Conservation (phyloP, 2,797 vertebrate genomes). For the Acropternis orthonyx region DNA sequence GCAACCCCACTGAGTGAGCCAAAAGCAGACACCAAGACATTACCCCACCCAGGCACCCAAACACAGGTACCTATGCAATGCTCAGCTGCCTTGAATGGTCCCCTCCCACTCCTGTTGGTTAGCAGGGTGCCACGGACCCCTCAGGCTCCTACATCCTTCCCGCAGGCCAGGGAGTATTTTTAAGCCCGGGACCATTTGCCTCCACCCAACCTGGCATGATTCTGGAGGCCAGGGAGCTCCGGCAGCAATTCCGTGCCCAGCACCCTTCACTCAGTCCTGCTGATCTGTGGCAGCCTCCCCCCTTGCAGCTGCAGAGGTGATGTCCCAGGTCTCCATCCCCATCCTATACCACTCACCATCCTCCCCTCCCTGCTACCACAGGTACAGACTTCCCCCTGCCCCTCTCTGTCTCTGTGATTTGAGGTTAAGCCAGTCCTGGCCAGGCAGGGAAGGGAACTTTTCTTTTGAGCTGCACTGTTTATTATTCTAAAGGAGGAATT, state of each 20-base stretch:
- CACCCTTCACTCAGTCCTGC: background rate
- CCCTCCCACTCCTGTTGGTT: background rate
- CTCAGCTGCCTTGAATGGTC: background rate
- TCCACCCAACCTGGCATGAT: background rate
- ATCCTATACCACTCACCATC: fast-evolving
- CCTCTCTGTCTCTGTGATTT: background rate
- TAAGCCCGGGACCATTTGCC: background rate
- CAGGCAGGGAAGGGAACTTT: slow-evolving; percentile 52
- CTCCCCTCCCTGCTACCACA: background rate
- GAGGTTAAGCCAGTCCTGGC: slow-evolving; percentile 53
- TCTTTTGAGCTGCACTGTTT: slow-evolving; percentile 70
- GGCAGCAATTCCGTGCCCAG: background rate
- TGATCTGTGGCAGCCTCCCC: fast-evolving
- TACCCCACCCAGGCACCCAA: background rate
- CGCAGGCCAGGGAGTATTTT: background rate
- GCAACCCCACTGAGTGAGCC: background rate
- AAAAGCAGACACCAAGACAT: background rate
- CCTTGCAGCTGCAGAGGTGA: fast-evolving
- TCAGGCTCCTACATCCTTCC: background rate
- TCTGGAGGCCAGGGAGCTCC: background rate
- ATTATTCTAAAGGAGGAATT: slow-evolving; percentile 81
- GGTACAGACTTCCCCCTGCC: background rate
- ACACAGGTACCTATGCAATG: background rate
- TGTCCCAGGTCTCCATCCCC: background rate
- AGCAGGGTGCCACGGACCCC: background rate